Conservation (phyloP, 2,797 vertebrate species). For the Sus cebifrons region DNA sequence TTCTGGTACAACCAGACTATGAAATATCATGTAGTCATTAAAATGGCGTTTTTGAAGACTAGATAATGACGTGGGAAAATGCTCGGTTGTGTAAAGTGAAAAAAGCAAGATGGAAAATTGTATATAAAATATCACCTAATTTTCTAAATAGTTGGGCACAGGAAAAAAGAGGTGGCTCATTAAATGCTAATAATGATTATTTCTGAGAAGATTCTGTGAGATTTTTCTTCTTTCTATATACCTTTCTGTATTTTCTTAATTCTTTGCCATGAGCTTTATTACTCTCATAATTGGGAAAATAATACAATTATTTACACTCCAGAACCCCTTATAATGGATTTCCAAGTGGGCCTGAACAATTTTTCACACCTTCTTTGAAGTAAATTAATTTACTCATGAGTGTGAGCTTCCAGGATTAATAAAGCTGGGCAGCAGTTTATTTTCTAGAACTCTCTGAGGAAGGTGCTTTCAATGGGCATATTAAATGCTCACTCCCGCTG, state of each 20-base stretch:
- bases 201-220: slow-evolving; percentile 63
- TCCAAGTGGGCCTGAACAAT: slow-evolving; percentile 1
- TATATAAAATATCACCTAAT: slow-evolving; percentile 49
- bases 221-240: slow-evolving; percentile 44
- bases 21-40: slow-evolving; percentile 66
- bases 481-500: no score
- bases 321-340: slow-evolving; percentile 41
- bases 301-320: background rate
- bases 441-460: background rate
- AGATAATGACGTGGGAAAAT: background rate
- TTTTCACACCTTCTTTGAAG: background rate
- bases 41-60: slow-evolving; percentile 48
- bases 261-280: slow-evolving; percentile 47
- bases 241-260: slow-evolving; percentile 67
- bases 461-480: background rate
- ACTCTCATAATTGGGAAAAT: slow-evolving; percentile 58
- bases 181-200: slow-evolving; percentile 68
- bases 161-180: background rate
- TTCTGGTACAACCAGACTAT: slow-evolving; percentile 33
- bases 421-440: background rate
- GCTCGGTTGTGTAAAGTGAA: background rate
- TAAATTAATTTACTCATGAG: background rate
- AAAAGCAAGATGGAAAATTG: slow-evolving; percentile 42
- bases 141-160: slow-evolving; percentile 44
- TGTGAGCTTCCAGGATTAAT: background rate